Base-by-base conservation (phyloP, 2,888 invertebrate genomes). In the Cataglyphis albicans region DNA sequence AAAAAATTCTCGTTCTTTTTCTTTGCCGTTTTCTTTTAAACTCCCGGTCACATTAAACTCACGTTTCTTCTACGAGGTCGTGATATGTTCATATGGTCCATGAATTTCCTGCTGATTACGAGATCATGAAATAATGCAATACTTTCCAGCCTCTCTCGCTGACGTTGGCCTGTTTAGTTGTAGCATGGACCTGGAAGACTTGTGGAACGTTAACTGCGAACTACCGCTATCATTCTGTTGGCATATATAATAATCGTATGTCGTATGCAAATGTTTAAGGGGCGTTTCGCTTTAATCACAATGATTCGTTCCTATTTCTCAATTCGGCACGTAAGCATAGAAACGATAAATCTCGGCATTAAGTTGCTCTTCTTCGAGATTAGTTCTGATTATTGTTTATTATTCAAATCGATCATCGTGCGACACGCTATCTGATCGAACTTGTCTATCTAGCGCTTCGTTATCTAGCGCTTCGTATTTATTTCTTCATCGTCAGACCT, bases 31-130 rank as follows among this genome's bases (percentile, higher is more conserved):
- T 2, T 29, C 4, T 18, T 29, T 21, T 18, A 29, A 18, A 61
- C 52, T 52, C 2, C 52, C 41, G 25, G n/a, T 18, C 25, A n/a
- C n/a, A 41, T 72, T 75, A 32, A 35, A 67, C 25, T 55, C 25
- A 78, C 21, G 5, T 78, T 41, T 72, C 48, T 55, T 41, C 41
- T 35, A 55, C 29, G 41, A 18, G 29, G 29, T 32, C 61, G 35
- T 72, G 83, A 83, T 81, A 83, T 83, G 83, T 83, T 72, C 59
- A n/a, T 70, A 6, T 72, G 57, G 80, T 83, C 72, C 81, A 70
- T 65, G 18, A 65, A 81, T 59, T 59, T 67, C 6, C 29, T 57
- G 29, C 29, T 57, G 29, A 44, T 68, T 9, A 76, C 21, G 70
- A 44, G 25, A 76, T 74, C 15, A 25, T 61, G 29, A 74, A 25